Conservation (phyloP, 2,888 invertebrate species). For the Meta bourneti region DNA sequence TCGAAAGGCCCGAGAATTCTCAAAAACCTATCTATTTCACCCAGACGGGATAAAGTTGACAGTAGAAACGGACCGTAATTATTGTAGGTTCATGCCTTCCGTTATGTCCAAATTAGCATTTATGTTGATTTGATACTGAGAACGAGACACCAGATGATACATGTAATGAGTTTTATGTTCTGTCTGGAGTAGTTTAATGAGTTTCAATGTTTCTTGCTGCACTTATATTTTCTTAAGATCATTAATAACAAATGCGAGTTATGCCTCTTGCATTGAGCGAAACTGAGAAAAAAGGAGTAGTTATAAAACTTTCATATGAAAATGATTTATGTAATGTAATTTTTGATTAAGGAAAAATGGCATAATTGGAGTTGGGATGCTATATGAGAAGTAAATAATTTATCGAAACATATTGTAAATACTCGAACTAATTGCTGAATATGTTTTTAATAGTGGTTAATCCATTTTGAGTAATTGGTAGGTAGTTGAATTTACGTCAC, state of each 20-base stretch:
- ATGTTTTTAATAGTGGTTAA: too few species aligned
- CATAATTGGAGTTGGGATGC: too few species aligned
- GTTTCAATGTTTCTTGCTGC: neutral
- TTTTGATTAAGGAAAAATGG: neutral
- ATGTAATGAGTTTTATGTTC: neutral
- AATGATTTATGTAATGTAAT: neutral
- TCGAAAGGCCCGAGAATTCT: neutral
- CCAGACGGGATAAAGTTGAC: neutral
- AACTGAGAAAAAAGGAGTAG: neutral
- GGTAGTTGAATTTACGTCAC: too few species aligned
- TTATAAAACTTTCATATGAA: neutral
- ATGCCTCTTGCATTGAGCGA: neutral
- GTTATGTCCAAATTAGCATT: neutral
- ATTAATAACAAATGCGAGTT: neutral
- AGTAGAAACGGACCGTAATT: neutral
- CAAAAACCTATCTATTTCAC: neutral
- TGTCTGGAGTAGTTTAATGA: neutral
- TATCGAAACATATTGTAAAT: too few species aligned
- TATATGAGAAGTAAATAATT: too few species aligned
- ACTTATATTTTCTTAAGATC: neutral
- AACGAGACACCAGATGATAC: neutral
- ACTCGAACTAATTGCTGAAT: too few species aligned
- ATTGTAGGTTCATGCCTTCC: neutral
- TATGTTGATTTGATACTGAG: neutral
- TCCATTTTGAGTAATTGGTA: too few species aligned